These are phyloP conservation scores for Campylorhamphus procurvoides DNA, from an alignment of 2,113 vertebrate species.

Conservation along the genomic window DNA sequence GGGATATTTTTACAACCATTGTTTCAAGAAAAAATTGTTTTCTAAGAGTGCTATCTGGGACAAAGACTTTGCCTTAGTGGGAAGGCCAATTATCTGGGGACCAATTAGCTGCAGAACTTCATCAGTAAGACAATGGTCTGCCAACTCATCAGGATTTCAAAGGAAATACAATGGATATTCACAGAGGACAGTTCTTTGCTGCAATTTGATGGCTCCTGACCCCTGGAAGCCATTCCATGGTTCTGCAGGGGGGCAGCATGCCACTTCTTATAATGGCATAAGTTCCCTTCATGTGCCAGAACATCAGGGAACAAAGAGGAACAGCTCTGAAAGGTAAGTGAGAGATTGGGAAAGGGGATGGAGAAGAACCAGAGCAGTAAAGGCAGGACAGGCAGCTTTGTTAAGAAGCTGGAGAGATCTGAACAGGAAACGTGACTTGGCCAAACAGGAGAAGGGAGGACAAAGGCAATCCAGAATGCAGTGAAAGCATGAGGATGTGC, in stretches of 20 bases:
- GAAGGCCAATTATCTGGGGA: neutral
- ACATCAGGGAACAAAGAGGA: neutral
- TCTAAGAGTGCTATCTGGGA: neutral
- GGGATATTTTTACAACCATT: neutral
- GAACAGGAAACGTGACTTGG: neutral
- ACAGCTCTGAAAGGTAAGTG: neutral
- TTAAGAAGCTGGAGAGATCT: neutral
- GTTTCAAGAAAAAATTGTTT: neutral
- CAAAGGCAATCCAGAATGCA: neutral
- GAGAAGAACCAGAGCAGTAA: neutral
- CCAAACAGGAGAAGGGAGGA: neutral
- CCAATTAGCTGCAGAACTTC: neutral
- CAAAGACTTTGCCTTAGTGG: neutral
- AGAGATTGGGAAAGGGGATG: neutral
- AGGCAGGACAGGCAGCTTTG: neutral
- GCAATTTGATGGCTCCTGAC: neutral
- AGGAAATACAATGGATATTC: neutral
- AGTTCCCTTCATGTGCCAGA: neutral
- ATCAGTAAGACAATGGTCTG: neutral
- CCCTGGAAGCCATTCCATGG: neutral
- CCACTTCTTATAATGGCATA: accelerated
- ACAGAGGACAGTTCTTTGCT: neutral
- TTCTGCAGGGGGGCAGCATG: neutral
- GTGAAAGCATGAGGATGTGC: neutral
- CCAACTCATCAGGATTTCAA: neutral